Conservation (phyloP, 2,888 invertebrate genomes). For the Cephus pulcher region DNA sequence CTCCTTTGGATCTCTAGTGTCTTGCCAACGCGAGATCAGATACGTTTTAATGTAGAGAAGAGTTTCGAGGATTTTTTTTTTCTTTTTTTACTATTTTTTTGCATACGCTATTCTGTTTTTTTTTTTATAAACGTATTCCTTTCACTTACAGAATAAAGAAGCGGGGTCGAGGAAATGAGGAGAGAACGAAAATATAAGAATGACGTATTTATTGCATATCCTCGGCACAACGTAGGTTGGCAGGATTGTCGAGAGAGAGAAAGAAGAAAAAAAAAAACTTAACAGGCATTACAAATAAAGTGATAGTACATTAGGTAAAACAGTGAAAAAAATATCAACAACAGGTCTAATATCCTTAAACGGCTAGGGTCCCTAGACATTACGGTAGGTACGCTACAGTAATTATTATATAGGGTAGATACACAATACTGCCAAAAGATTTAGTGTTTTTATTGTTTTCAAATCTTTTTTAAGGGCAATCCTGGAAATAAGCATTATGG, state of each 20-base stretch:
- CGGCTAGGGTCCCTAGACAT: constrained; percentile 28
- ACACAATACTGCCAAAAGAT: constrained; percentile 33
- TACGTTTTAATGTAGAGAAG: not conserved
- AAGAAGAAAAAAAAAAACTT: constrained; percentile 33
- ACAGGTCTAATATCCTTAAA: constrained; percentile 37
- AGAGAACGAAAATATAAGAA: constrained; percentile 28
- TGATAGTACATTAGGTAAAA: constrained; percentile 34
- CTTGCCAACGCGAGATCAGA: not conserved
- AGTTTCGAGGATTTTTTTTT: not conserved
- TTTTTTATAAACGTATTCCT: not conserved
- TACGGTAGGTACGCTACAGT: constrained; percentile 35
- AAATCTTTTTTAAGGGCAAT: constrained; percentile 6
- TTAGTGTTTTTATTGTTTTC: constrained; percentile 13
- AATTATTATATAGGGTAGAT: constrained; percentile 32
- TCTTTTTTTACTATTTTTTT: not conserved
- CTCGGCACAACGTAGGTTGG: constrained; percentile 30
- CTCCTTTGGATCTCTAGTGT: not conserved
- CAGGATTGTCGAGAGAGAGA: constrained; percentile 26
- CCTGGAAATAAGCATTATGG: not conserved
- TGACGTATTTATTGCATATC: constrained; percentile 43
- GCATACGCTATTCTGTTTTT: too few relatives aligned
- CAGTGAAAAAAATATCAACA: constrained; percentile 43
- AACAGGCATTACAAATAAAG: constrained; percentile 36
- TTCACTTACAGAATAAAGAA: not conserved
- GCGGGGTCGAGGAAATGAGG: not conserved